These are phyloP conservation scores for Hyposoter didymator DNA, from an alignment of 2,888 invertebrate species.

Conservation along the genomic window DNA sequence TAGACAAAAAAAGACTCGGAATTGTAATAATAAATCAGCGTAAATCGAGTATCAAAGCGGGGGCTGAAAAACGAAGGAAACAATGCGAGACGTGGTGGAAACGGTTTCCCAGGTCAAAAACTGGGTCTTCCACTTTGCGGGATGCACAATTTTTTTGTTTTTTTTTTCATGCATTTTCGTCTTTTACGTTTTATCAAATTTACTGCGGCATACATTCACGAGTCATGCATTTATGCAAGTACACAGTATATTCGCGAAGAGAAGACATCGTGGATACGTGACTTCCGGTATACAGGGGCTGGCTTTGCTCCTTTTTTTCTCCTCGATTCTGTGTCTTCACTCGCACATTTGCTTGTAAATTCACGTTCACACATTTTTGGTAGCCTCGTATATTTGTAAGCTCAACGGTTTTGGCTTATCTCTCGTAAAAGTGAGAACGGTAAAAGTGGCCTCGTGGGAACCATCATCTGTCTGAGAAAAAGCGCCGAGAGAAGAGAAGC, in stretches of 20 bases:
- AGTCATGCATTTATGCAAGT: constrained; percentile 42
- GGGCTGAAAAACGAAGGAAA: not conserved
- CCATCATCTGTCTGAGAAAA: not conserved
- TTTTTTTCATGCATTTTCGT: not conserved
- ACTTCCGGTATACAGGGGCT: constrained; percentile 26
- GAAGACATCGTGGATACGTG: constrained; percentile 45
- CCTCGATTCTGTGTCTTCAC: constrained; percentile 20
- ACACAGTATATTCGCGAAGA: constrained; percentile 4
- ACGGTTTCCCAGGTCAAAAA: not conserved
- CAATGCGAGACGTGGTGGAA: not conserved
- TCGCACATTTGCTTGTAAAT: constrained; percentile 34
- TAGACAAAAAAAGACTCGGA: not conserved
- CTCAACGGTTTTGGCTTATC: constrained; percentile 74
- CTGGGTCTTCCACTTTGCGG: not conserved
- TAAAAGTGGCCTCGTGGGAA: constrained; percentile 50
- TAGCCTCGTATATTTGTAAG: constrained; percentile 43
- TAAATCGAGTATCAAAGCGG: not conserved
- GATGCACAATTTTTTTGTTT: not conserved
- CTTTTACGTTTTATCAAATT: constrained; percentile 40
- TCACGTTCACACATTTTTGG: constrained; percentile 47
- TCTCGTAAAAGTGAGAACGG: constrained; percentile 57
- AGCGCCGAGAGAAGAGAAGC: not conserved
- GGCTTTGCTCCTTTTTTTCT: constrained; percentile 5
- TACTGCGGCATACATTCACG: constrained; percentile 2
- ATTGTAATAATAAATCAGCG: not conserved